phyloP scores from a whole-genome alignment of 2,888 invertebrate genomes.

The Cetonia aurata region DNA sequence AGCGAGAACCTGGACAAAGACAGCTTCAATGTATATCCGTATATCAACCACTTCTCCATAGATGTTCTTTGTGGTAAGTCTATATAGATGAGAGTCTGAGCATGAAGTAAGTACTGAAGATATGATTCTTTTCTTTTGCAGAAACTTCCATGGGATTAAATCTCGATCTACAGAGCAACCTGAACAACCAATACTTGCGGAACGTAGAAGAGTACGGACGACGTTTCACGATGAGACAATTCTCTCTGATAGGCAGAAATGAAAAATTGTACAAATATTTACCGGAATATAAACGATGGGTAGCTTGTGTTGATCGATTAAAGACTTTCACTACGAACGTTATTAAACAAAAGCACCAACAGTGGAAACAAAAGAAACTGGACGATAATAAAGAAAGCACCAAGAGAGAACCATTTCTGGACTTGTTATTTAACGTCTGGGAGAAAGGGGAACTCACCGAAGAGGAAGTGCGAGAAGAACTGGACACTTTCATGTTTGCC shows the following conservation, averaged over 20 bases:
- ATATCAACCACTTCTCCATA: conserved; percentile 44
- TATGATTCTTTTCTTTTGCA: conserved; percentile 40
- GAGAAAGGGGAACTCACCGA: conserved; percentile 26
- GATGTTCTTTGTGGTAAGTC: conserved; percentile 46
- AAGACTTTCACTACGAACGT: conserved; percentile 11
- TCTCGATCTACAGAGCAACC: conserved; percentile 27
- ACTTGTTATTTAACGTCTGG: neutral
- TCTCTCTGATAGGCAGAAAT: conserved; percentile 30
- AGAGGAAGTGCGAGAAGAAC: conserved; percentile 50
- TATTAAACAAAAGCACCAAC: conserved; percentile 30
- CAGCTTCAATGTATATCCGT: conserved; percentile 42
- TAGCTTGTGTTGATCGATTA: conserved; percentile 16
- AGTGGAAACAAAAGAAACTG: conserved; percentile 34
- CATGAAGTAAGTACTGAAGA: neutral
- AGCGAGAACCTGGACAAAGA: conserved; percentile 8
- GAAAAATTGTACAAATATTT: conserved; percentile 22
- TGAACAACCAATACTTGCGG: conserved; percentile 17
- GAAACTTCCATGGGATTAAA: conserved; percentile 45
- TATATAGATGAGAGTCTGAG: too few species aligned
- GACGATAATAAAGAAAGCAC: neutral
- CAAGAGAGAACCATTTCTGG: conserved; percentile 4
- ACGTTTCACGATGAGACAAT: conserved; percentile 27
- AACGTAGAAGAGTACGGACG: conserved; percentile 11
- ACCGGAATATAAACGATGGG: conserved; percentile 5
- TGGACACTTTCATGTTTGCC: conserved; percentile 51